Percentiles rank a stretch among this genome's conserved stretches.
phyloP scores from a whole-genome alignment of 2,797 vertebrate genomes.

The Danionella dracula region DNA sequence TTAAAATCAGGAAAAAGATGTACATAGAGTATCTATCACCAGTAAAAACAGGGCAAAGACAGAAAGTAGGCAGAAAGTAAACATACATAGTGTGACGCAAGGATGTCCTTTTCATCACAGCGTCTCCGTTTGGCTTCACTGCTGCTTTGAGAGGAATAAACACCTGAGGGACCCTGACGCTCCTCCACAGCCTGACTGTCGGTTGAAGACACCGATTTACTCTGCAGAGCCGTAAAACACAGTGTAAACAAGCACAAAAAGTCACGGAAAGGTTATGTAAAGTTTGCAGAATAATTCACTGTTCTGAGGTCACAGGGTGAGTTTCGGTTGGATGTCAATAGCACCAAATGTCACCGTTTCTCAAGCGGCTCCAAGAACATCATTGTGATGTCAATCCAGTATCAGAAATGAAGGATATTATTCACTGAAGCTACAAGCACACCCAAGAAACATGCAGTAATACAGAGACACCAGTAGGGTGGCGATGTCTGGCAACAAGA shows the following conservation, averaged over 20 bases:
- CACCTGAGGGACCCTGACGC: conserved; percentile 52
- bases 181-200: conserved; percentile 46
- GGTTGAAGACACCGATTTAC: conserved; percentile 48
- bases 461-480: too few relatives aligned
- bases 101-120: conserved; percentile 78
- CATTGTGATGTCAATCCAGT: not conserved
- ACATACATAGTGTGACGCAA: conserved; percentile 75
- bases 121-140: conserved; percentile 73
- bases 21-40: too few relatives aligned
- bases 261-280: not conserved
- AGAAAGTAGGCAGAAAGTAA: not conserved
- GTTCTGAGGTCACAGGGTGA: not conserved
- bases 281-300: not conserved
- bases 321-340: not conserved
- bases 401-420: too few relatives aligned
- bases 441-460: too few relatives aligned
- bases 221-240: conserved; percentile 28
- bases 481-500: too few relatives aligned
- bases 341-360: conserved; percentile 2
- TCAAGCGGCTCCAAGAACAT: not conserved
- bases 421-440: too few relatives aligned
- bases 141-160: conserved; percentile 60
- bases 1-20: too few relatives aligned
- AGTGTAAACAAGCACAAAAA: not conserved
- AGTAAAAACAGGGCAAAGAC: too few relatives aligned